phyloP scores from a whole-genome alignment of 2,888 invertebrate genomes.

The Laspeyria flexula region DNA sequence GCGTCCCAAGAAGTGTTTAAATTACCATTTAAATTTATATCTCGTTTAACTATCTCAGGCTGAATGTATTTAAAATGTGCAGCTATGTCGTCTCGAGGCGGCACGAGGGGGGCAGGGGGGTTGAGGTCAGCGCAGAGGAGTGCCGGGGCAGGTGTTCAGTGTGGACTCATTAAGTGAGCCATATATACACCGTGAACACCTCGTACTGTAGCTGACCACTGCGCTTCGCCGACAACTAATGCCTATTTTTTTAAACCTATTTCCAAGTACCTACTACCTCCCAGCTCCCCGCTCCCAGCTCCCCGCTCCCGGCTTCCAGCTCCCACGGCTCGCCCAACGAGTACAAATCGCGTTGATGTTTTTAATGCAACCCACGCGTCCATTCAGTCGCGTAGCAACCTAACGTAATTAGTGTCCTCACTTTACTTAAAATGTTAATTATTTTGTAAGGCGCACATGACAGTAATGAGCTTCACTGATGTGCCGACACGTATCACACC shows the following conservation, averaged over 20 bases:
- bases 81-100: slow-evolving; percentile 9
- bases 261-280: background rate
- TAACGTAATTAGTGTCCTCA: slow-evolving; percentile 8
- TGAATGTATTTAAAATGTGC: slow-evolving; percentile 20
- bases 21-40: slow-evolving; percentile 31
- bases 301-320: too few species aligned
- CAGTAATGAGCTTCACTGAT: background rate
- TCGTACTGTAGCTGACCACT: slow-evolving; percentile 13
- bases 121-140: background rate
- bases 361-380: slow-evolving; percentile 8
- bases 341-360: too few species aligned
- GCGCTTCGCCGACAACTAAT: background rate
- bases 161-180: slow-evolving; percentile 23
- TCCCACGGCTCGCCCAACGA: too few species aligned
- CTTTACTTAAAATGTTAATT: slow-evolving; percentile 12
- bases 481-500: background rate
- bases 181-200: slow-evolving; percentile 16
- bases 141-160: slow-evolving; percentile 11
- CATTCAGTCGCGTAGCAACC: background rate
- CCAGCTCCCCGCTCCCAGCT: too few species aligned
- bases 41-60: slow-evolving; percentile 21
- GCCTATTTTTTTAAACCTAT: slow-evolving; percentile 6
- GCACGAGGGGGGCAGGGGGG: background rate
- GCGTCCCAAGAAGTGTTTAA: slow-evolving; percentile 16
- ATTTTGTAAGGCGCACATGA: slow-evolving; percentile 7